Evolutionary conservation across 2,888 invertebrate species (phyloP).

Genomic region (Tetropium fuscum): DNA sequence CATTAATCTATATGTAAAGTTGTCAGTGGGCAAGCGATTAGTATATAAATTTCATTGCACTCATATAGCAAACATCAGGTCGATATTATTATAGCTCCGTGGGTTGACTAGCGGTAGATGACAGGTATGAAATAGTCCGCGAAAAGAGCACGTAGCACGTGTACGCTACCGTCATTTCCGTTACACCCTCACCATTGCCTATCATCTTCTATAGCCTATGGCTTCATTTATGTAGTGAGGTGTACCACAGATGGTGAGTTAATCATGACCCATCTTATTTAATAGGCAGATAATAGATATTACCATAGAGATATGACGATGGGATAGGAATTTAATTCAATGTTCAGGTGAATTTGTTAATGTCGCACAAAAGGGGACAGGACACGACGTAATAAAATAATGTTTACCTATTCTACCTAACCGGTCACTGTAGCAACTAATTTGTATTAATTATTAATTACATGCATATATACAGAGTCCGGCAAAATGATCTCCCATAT

Average conservation of each 20-base stretch:
- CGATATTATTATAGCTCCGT: conserved; percentile 45
- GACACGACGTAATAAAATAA: too few species aligned
- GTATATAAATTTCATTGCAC: conserved; percentile 26
- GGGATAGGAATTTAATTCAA: not conserved
- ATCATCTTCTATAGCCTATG: conserved; percentile 21
- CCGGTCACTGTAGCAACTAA: too few species aligned
- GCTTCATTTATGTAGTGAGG: conserved; percentile 27
- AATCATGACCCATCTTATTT: conserved; percentile 12
- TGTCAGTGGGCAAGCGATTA: conserved; percentile 22
- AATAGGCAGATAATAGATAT: not conserved
- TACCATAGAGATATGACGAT: not conserved
- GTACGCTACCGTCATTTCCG: conserved; percentile 54
- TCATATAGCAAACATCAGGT: conserved; percentile 37
- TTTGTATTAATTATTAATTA: too few species aligned
- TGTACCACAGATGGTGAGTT: conserved; percentile 22
- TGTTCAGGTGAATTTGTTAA: not conserved
- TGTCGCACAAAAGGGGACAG: too few species aligned
- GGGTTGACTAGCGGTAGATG: conserved; percentile 56
- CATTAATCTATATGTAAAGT: conserved; percentile 16
- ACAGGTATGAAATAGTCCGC: conserved; percentile 57
- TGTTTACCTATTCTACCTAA: too few species aligned
- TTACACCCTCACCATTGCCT: conserved; percentile 42
- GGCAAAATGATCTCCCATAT: too few species aligned
- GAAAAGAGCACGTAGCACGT: conserved; percentile 59
- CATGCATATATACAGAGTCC: too few species aligned